phyloP scores from a whole-genome alignment of 2,888 invertebrate species.

The Siphlonurus alternatus region DNA sequence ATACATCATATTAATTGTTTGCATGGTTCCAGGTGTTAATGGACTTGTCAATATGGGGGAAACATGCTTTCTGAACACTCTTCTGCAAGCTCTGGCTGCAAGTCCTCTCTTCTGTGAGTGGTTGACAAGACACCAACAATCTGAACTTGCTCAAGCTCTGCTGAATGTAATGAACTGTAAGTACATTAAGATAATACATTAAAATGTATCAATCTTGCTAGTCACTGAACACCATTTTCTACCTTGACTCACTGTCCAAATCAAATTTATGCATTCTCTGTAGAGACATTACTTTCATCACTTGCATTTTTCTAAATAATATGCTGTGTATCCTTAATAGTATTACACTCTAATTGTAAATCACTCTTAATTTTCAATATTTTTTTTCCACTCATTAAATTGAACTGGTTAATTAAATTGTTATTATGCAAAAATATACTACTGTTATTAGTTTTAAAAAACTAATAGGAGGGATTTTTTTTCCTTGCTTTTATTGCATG shows the following conservation, averaged over 20 bases:
- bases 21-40: conserved; percentile 39
- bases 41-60: conserved; percentile 83
- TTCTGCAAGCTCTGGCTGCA: conserved; percentile 78
- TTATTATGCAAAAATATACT: background rate
- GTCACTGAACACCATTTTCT: no score
- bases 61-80: conserved; percentile 83
- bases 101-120: conserved; percentile 71
- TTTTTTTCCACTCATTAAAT: no score
- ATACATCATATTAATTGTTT: conserved; percentile 1
- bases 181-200: conserved; percentile 16
- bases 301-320: no score
- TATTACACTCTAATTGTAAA: no score
- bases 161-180: conserved; percentile 57
- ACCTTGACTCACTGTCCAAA: no score
- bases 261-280: no score
- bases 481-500: background rate
- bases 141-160: conserved; percentile 52
- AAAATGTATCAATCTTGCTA: no score
- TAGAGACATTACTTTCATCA: no score
- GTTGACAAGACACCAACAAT: conserved; percentile 39
- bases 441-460: conserved; percentile 19
- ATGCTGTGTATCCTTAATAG: no score
- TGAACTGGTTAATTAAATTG: conserved; percentile 17
- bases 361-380: no score
- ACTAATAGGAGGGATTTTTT: no score